Percentiles rank a stretch among this genome's conserved stretches.
Evolutionary conservation across 2,888 invertebrate species (phyloP).

Genomic region (Ditylenchus weischeri): DNA sequence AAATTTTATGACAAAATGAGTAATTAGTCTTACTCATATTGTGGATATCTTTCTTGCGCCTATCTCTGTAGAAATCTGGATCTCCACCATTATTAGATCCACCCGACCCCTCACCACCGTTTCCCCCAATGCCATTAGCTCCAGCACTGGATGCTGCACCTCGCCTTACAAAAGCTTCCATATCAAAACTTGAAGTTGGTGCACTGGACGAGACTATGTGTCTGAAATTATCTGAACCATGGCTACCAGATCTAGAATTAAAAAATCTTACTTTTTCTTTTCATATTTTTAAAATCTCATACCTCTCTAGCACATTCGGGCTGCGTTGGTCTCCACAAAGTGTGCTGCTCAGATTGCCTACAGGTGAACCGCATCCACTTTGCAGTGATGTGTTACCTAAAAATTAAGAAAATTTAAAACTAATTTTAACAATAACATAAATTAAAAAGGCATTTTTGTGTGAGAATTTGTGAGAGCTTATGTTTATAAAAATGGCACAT

Average conservation of each 20-base stretch:
- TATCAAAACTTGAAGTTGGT: slow-evolving; percentile 47
- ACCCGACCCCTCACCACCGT: neutral
- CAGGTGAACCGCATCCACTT: slow-evolving; percentile 50
- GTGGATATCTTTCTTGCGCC: slow-evolving; percentile 59
- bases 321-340: slow-evolving; percentile 23
- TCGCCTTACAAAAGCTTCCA: slow-evolving; percentile 49
- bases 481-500: neutral
- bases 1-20: neutral
- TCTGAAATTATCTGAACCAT: slow-evolving; percentile 29
- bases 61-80: slow-evolving; percentile 53
- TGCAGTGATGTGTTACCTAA: slow-evolving; percentile 43
- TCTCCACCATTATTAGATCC: slow-evolving; percentile 22
- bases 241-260: neutral
- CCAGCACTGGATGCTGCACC: slow-evolving; percentile 18
- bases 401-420: neutral
- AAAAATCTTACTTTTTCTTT: too few species aligned
- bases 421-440: too few species aligned
- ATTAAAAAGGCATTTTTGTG: too few species aligned
- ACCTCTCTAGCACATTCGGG: neutral
- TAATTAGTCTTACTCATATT: slow-evolving; percentile 58
- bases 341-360: slow-evolving; percentile 35
- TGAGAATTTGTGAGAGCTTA: neutral
- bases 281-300: too few species aligned
- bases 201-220: slow-evolving; percentile 55
- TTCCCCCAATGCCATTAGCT: neutral